Evolutionary conservation across 2,797 vertebrate species (phyloP).

Genomic region (Caiman crocodilus): DNA sequence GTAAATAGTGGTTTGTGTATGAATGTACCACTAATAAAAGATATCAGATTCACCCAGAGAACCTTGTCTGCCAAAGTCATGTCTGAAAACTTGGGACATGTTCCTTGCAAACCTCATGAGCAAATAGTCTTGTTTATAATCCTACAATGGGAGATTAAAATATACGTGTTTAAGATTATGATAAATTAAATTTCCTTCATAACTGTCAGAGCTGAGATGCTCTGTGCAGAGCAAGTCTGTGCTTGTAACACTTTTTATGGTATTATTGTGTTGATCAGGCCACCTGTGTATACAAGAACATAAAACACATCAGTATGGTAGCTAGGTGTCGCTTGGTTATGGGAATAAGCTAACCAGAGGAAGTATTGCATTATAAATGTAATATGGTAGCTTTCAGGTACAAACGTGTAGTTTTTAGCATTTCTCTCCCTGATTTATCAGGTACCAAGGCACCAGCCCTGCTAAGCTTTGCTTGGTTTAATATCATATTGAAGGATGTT

Average conservation of each 20-base stretch:
- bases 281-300: background rate
- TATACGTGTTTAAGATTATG: background rate
- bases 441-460: background rate
- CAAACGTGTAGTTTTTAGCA: background rate
- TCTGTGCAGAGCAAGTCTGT: background rate
- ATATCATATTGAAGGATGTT: background rate
- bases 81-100: background rate
- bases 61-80: background rate
- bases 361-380: background rate
- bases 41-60: no score
- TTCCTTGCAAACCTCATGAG: background rate
- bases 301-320: background rate
- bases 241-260: background rate
- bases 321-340: background rate
- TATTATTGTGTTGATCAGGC: background rate
- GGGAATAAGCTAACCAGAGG: background rate
- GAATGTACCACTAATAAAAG: background rate
- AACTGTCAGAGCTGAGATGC: background rate
- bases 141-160: background rate
- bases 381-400: background rate
- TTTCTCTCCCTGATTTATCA: background rate
- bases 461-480: fast-evolving
- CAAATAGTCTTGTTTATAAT: background rate
- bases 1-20: no score
- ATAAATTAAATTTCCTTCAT: background rate